Conservation (phyloP, 2,888 invertebrate species). For the Parnassius glacialis region DNA sequence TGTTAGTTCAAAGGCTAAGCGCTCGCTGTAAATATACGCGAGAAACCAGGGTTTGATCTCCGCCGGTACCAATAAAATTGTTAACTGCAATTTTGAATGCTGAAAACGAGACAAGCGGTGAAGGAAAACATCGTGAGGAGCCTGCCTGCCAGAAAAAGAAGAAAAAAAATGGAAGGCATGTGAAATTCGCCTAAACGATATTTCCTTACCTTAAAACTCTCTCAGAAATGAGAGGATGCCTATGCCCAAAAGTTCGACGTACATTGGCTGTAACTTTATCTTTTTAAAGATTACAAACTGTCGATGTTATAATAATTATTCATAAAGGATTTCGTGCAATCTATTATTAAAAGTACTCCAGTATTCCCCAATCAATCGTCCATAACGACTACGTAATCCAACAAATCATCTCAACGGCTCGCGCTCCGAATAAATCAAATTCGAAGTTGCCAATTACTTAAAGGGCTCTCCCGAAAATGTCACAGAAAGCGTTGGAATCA, state of each 20-base stretch:
- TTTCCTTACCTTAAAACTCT: too few relatives aligned
- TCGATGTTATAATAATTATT: slow-evolving; percentile 13
- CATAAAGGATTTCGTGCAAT: slow-evolving; percentile 20
- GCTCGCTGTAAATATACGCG: too few relatives aligned
- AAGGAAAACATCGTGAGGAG: background rate
- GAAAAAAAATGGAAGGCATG: too few relatives aligned
- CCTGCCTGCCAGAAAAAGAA: too few relatives aligned
- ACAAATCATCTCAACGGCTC: slow-evolving; percentile 35
- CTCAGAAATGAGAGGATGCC: too few relatives aligned
- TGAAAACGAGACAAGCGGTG: too few relatives aligned
- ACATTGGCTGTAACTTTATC: too few relatives aligned
- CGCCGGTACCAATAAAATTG: too few relatives aligned
- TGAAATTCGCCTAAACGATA: background rate
- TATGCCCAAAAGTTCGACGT: too few relatives aligned
- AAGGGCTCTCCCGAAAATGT: slow-evolving; percentile 38
- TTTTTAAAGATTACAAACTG: background rate
- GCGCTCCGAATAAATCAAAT: slow-evolving; percentile 53
- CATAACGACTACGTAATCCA: slow-evolving; percentile 27
- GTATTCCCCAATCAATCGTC: slow-evolving; percentile 28
- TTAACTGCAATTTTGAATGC: too few relatives aligned
- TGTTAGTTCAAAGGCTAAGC: too few relatives aligned
- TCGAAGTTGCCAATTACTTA: slow-evolving; percentile 61
- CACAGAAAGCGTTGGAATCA: slow-evolving; percentile 38
- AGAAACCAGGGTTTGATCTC: too few relatives aligned
- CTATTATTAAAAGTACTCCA: slow-evolving; percentile 18